Evolutionary conservation across 2,113 vertebrate genomes (phyloP).

Genomic region (Xyliphius kryptos): DNA sequence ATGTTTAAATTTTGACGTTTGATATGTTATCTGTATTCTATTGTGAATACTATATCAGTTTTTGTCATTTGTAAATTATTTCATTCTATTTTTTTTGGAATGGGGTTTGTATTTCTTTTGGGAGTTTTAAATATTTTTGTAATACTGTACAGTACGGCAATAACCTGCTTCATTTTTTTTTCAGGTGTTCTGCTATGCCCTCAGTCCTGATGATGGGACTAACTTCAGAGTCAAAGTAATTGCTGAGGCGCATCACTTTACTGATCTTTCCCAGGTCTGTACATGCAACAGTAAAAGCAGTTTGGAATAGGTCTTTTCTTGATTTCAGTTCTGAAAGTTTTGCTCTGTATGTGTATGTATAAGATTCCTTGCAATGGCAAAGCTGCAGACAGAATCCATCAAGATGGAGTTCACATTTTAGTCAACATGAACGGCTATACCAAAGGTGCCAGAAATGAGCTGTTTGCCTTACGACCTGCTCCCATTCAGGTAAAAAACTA

Average conservation of each 20-base stretch:
- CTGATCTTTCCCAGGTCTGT: conserved; percentile 89
- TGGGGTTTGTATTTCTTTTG: no score
- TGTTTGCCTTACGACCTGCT: conserved; percentile 91
- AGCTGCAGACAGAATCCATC: conserved; percentile 94
- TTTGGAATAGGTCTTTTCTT: not conserved
- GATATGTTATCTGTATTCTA: no score
- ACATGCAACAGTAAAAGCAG: not conserved
- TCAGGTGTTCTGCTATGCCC: conserved; percentile 96
- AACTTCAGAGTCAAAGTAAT: conserved; percentile 98
- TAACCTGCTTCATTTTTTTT: no score
- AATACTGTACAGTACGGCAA: no score
- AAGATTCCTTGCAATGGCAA: conserved; percentile 98
- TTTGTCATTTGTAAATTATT: no score
- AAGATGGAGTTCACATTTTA: conserved; percentile 93
- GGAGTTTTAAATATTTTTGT: no score
- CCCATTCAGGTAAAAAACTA: conserved; percentile 91
- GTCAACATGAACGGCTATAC: conserved; percentile 99
- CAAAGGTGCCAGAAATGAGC: conserved; percentile 92
- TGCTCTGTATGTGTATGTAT: conserved; percentile 36
- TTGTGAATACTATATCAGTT: no score
- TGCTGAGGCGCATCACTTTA: conserved; percentile 93
- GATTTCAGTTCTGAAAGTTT: not conserved
- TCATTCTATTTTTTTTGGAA: no score
- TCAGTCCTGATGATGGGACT: conserved; percentile 94
- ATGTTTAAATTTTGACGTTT: no score